Conservation (phyloP, 2,797 vertebrate species). For the Alectoris magna region DNA sequence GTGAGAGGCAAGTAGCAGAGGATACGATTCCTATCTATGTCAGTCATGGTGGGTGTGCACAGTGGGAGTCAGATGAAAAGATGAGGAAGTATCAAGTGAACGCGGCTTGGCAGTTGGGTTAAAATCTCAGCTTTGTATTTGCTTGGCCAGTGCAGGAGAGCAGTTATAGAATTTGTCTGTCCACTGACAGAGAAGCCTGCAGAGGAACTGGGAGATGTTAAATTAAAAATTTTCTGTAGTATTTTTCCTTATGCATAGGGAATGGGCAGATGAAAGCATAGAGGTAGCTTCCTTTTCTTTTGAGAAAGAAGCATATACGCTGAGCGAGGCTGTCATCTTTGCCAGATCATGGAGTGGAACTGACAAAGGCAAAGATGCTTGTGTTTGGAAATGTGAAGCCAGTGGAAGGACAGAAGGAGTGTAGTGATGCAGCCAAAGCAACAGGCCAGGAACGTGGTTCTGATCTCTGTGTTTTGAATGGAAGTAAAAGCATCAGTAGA, state of each 20-base stretch:
- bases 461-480: background rate
- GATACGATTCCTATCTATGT: background rate
- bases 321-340: background rate
- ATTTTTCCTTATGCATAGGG: background rate
- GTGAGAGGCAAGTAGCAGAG: background rate
- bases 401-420: background rate
- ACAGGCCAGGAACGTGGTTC: background rate
- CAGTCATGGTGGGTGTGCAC: background rate
- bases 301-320: background rate
- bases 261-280: background rate
- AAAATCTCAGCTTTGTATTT: background rate
- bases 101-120: background rate
- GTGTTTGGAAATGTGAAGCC: background rate
- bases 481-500: background rate
- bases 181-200: background rate
- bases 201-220: background rate
- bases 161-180: background rate
- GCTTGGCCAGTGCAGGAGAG: background rate
- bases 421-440: background rate
- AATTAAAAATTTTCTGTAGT: background rate
- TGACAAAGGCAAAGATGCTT: background rate
- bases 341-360: slow-evolving; percentile 6
- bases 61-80: background rate
- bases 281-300: background rate
- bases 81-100: background rate